Evolutionary conservation across 2,888 invertebrate species (phyloP).

Genomic region (Hyles lineata): DNA sequence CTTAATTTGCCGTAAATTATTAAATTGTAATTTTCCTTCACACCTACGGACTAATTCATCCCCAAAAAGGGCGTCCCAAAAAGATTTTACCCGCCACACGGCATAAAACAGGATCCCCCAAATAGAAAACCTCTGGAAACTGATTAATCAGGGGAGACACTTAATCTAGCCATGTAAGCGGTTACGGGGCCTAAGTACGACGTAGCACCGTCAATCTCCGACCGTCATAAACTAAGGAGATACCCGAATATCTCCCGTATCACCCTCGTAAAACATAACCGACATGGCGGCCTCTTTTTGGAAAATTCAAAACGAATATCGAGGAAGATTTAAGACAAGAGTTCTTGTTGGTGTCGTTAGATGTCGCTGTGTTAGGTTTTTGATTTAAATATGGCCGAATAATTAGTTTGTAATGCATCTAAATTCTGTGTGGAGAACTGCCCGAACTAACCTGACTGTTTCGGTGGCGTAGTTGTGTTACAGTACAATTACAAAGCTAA

Average conservation of each 20-base stretch:
- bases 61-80: neutral
- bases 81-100: neutral
- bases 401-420: too few species aligned
- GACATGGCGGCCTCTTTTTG: slow-evolving; percentile 35
- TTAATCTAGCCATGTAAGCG: slow-evolving; percentile 24
- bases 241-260: slow-evolving; percentile 34
- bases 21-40: too few species aligned
- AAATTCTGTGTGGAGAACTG: too few species aligned
- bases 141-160: slow-evolving; percentile 23
- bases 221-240: slow-evolving; percentile 18
- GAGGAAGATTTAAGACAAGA: slow-evolving; percentile 14
- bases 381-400: too few species aligned
- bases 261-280: slow-evolving; percentile 43
- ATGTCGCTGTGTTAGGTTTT: neutral
- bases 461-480: too few species aligned
- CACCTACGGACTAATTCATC: neutral
- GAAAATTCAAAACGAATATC: neutral
- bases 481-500: too few species aligned
- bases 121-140: slow-evolving; percentile 17
- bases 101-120: slow-evolving; percentile 11
- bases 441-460: too few species aligned
- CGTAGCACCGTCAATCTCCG: slow-evolving; percentile 3
- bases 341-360: neutral
- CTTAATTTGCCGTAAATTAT: too few species aligned
- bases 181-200: slow-evolving; percentile 11